A percentile compares a stretch with the other conserved stretches of the same genome.
These are phyloP conservation scores for Azorinus chamasolen DNA, from an alignment of 2,888 invertebrate genomes.

Conservation along the genomic window DNA sequence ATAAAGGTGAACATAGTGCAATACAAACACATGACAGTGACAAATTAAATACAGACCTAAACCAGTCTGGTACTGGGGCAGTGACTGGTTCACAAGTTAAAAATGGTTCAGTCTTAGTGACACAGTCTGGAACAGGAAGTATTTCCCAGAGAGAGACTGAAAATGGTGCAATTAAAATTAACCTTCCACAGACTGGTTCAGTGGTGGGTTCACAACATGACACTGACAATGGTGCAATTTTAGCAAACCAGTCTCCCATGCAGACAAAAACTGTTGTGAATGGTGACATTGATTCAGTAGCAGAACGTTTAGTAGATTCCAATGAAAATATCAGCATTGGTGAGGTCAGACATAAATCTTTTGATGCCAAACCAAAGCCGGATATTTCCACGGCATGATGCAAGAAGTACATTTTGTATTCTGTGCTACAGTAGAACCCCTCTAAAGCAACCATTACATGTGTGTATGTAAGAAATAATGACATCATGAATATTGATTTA, in stretches of 20 bases:
- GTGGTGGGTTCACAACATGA: background rate
- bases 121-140: background rate
- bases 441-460: too few species aligned
- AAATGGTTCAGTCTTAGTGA: background rate
- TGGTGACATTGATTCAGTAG: background rate
- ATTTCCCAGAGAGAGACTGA: background rate
- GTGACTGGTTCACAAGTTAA: slow-evolving; percentile 35
- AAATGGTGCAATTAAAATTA: background rate
- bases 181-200: slow-evolving; percentile 10
- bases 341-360: slow-evolving; percentile 3
- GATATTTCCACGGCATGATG: too few species aligned
- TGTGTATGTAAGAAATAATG: too few species aligned
- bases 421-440: too few species aligned
- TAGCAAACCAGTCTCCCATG: slow-evolving; percentile 14
- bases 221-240: background rate
- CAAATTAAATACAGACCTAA: slow-evolving; percentile 17
- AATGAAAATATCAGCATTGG: slow-evolving; percentile 19
- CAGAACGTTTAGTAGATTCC: slow-evolving; percentile 7
- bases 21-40: slow-evolving; percentile 13
- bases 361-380: too few species aligned
- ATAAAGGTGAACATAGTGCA: slow-evolving; percentile 36
- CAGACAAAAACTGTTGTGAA: background rate
- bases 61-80: slow-evolving; percentile 24
- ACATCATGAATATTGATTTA: too few species aligned
- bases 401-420: too few species aligned